phyloP scores from a whole-genome alignment of 2,797 vertebrate species.

The Channallabes apus region DNA sequence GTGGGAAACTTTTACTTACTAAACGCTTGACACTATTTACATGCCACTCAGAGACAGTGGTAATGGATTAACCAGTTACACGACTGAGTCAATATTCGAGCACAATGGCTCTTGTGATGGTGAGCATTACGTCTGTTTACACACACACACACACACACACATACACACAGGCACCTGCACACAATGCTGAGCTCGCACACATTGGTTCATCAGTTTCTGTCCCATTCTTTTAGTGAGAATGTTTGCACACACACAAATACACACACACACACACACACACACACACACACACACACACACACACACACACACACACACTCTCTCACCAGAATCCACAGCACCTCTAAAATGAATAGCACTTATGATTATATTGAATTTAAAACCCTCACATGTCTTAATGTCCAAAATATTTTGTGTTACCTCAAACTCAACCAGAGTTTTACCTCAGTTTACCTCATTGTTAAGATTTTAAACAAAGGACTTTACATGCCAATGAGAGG shows the following conservation, averaged over 20 bases:
- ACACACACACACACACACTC: too few relatives aligned
- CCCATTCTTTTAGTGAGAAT: constrained; percentile 60
- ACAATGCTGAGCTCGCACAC: constrained; percentile 15
- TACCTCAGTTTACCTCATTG: neutral
- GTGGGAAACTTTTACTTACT: constrained; percentile 49
- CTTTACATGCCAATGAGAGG: neutral
- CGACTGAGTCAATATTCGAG: constrained; percentile 70
- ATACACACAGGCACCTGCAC: constrained; percentile 14
- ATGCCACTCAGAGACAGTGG: constrained; percentile 66
- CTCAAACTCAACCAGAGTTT: neutral
- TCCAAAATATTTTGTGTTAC: neutral
- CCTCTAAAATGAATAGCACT: neutral
- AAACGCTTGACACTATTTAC: constrained; percentile 66
- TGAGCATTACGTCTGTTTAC: constrained; percentile 68
- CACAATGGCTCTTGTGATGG: constrained; percentile 73
- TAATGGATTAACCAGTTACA: constrained; percentile 76
- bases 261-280: constrained; percentile 11
- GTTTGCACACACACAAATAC: constrained; percentile 60
- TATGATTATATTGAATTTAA: too few relatives aligned
- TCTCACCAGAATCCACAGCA: neutral
- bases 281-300: too few relatives aligned
- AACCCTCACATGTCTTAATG: neutral
- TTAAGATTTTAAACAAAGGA: neutral
- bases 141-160: constrained; percentile 64
- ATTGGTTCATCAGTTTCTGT: constrained; percentile 40